Percentiles rank a stretch among this genome's conserved stretches.
phyloP scores from a whole-genome alignment of 1,140 invertebrate species.

The Drosophila nebulosa region DNA sequence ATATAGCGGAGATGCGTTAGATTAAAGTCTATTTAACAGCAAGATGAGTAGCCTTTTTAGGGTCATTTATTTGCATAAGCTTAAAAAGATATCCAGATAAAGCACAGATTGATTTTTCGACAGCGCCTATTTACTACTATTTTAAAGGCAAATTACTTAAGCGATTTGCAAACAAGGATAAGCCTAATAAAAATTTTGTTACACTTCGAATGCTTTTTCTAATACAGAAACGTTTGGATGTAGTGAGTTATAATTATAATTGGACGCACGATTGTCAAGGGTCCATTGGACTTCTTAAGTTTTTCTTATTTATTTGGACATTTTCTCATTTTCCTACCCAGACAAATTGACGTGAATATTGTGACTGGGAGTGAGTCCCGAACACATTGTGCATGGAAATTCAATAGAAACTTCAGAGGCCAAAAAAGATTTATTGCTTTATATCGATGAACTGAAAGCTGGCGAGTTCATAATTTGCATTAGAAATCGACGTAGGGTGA shows the following conservation, averaged over 20 bases:
- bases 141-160: too few relatives aligned
- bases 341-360: conserved; percentile 10
- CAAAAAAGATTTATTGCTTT: conserved; percentile 65
- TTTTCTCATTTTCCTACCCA: conserved; percentile 5
- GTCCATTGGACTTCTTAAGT: background rate
- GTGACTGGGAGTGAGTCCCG: background rate
- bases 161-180: too few relatives aligned
- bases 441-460: conserved; percentile 45
- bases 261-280: background rate
- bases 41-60: too few relatives aligned
- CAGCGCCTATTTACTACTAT: too few relatives aligned
- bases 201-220: background rate
- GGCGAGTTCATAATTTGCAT: conserved; percentile 23
- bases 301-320: background rate
- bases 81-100: too few relatives aligned
- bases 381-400: conserved; percentile 48
- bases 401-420: conserved; percentile 51
- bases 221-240: background rate
- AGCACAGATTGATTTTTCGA: too few relatives aligned
- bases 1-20: too few relatives aligned
- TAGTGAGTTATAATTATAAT: background rate
- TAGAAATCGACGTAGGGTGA: conserved; percentile 22
- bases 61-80: too few relatives aligned
- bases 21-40: too few relatives aligned
- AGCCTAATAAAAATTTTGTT: background rate